phyloP scores from a whole-genome alignment of 2,888 invertebrate genomes.

The Serrognathus titanus region DNA sequence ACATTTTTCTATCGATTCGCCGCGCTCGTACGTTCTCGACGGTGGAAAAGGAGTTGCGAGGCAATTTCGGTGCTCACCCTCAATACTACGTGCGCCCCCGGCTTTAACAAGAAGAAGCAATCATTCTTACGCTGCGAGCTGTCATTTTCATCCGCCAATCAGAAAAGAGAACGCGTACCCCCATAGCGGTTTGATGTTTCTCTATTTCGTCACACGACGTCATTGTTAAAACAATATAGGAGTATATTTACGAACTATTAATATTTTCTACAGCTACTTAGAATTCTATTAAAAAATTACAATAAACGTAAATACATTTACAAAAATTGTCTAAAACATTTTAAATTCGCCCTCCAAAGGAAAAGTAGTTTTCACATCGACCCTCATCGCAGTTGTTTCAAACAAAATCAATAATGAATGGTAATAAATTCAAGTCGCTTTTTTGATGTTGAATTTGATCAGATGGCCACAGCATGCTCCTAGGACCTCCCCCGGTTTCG shows the following conservation, averaged over 20 bases:
- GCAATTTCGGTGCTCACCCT: constrained; percentile 13
- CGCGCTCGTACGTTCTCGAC: not conserved
- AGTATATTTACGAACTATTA: too few relatives aligned
- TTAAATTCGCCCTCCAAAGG: too few relatives aligned
- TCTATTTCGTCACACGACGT: too few relatives aligned
- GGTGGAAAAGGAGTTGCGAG: not conserved
- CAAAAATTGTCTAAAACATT: too few relatives aligned
- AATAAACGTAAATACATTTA: too few relatives aligned
- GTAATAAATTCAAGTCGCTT: constrained; percentile 39
- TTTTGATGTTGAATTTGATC: constrained; percentile 41
- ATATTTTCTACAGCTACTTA: too few relatives aligned
- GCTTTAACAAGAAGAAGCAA: constrained; percentile 27
- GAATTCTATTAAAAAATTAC: too few relatives aligned
- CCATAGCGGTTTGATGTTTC: constrained; percentile 4
- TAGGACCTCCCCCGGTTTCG: constrained; percentile 21
- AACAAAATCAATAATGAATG: constrained; percentile 31
- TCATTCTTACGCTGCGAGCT: constrained; percentile 39
- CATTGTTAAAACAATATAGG: too few relatives aligned
- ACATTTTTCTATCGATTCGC: not conserved
- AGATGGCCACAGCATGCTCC: constrained; percentile 39
- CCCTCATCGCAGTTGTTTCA: not conserved
- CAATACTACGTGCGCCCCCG: constrained; percentile 26
- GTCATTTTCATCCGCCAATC: constrained; percentile 36
- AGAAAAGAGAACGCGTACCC: constrained; percentile 18
- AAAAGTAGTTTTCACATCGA: too few relatives aligned